Evolutionary conservation across 2,888 invertebrate species (phyloP), one percentile per base, ranked within the genome.

Genomic region (Aricia artaxerxes): DNA sequence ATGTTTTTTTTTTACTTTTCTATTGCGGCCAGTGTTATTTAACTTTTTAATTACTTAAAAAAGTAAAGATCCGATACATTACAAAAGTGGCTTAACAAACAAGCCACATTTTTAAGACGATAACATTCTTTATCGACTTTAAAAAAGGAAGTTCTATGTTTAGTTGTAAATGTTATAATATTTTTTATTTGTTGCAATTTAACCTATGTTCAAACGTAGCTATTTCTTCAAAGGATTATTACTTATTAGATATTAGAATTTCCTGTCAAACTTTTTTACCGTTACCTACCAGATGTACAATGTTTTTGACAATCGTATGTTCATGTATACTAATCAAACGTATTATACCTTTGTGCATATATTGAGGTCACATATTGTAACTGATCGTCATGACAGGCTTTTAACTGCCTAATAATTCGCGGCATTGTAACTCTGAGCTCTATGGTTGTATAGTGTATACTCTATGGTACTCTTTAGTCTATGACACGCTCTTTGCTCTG

Each of bases 261-360:
- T 24, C 7, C 7, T 61, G 13, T 4, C 6, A 61, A 60, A 61
- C 24, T 24, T 61, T 61, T 61, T 2, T 1, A n/a, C 24, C n/a
- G 7, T 61, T 24, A 24, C 6, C 24, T 44, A 61, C n/a, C 49
- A 9, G 1, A 7, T 49, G 49, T 49, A 49, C 49, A 49, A 49
- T 49, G 49, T 49, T 49, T 49, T 11, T 11, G 11, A 24, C 61
- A 61, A 61, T 61, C 61, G 61, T 9, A 61, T 24, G 24, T n/a
- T n/a, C 61, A 24, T 61, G 24, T 61, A 24, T 16, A 31, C 64
- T 64, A 64, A 64, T 64, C 64, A 35, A 64, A 64, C 3, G 9
- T 31, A 69, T 35, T 38, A 69, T 69, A 13, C 69, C 69, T 69
- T 69, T 69, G 69, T 69, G 35, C 11, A 69, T 69, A 69, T 69